phyloP scores from a whole-genome alignment of 1,140 invertebrate genomes.

The Pachyrhynchus sulphureomaculatus region DNA sequence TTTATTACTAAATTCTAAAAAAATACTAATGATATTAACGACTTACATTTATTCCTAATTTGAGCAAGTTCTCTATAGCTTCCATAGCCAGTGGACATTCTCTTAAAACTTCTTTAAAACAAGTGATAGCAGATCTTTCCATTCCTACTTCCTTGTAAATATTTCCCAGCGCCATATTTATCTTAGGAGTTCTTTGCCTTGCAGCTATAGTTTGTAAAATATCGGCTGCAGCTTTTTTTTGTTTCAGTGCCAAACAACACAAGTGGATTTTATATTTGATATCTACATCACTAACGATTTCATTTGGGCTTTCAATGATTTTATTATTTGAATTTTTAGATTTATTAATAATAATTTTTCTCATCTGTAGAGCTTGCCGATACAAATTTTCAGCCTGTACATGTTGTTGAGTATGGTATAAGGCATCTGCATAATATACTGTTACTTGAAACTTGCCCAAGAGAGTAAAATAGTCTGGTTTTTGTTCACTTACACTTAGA shows the following conservation, averaged over 20 bases:
- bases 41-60: conserved; percentile 63
- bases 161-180: conserved; percentile 75
- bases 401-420: conserved; percentile 65
- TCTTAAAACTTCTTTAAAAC: conserved; percentile 76
- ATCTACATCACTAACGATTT: conserved; percentile 63
- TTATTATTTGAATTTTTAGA: conserved; percentile 50
- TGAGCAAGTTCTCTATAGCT: conserved; percentile 68
- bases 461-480: conserved; percentile 58
- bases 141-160: conserved; percentile 71
- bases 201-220: conserved; percentile 72
- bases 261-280: conserved; percentile 76
- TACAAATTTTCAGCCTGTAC: conserved; percentile 69
- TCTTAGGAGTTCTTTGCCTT: conserved; percentile 53
- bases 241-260: conserved; percentile 69
- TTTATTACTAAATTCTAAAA: no score
- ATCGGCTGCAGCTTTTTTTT: conserved; percentile 62
- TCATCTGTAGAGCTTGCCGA: conserved; percentile 65
- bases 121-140: conserved; percentile 73
- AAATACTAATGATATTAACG: no score
- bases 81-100: conserved; percentile 69
- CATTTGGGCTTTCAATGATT: conserved; percentile 41
- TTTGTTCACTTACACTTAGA: conserved; percentile 66
- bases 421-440: conserved; percentile 68
- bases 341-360: conserved; percentile 67
- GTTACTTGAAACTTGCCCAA: conserved; percentile 64